Percentiles rank a stretch among this genome's conserved stretches.
These are phyloP conservation scores for Acipenser oxyrinchus DNA, from an alignment of 2,797 vertebrate species.

Conservation along the genomic window DNA sequence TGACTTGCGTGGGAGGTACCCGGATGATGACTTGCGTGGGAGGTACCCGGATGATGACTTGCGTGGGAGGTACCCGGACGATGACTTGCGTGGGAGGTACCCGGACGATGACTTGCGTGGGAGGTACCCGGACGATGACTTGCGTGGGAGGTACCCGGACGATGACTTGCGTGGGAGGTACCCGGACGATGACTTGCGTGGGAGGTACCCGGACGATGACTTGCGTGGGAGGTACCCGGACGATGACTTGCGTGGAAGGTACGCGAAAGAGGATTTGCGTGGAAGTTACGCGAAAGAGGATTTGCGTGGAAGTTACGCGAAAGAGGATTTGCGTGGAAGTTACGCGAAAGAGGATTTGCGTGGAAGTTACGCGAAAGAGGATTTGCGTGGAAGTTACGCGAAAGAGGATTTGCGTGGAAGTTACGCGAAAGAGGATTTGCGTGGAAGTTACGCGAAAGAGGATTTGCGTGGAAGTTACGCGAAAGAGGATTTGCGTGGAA, in stretches of 20 bases:
- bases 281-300: background rate
- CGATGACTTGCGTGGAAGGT: slow-evolving; percentile 13
- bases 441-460: background rate
- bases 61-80: no score
- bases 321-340: background rate
- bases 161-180: no score
- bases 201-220: background rate
- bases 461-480: slow-evolving; percentile 2
- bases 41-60: no score
- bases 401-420: slow-evolving; percentile 10
- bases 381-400: slow-evolving; percentile 25
- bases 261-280: background rate
- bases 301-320: background rate
- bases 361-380: slow-evolving; percentile 21
- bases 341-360: slow-evolving; percentile 2
- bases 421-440: background rate
- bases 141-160: no score
- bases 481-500: background rate
- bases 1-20: no score
- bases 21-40: no score
- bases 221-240: slow-evolving; percentile 28
- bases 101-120: no score
- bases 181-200: no score
- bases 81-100: no score
- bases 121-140: no score